Evolutionary conservation across 2,888 invertebrate species (phyloP), one percentile per base, ranked within the genome.

Genomic region (Saturnia pavonia): DNA sequence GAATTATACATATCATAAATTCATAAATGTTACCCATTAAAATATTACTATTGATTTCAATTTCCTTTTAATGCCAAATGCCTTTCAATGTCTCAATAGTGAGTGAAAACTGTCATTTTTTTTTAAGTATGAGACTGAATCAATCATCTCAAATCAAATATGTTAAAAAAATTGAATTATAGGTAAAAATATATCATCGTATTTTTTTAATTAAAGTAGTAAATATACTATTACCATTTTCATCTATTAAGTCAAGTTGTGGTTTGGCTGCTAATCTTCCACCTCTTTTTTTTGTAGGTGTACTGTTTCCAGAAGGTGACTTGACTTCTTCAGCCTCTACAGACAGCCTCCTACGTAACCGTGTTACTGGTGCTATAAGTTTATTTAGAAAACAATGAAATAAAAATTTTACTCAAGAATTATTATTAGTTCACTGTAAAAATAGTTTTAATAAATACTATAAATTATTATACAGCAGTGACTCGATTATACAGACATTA

Each of bases 231-330:
- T 65, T 87, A 93, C 93, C 85, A 86, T 91, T 88, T 84, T 93
- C 93, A 84, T 89, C 88, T 79, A 94, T 93, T 22, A 92, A 81
- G 75, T 91, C 91, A 57, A 94, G 81, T 70, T 90, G 90, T 73
- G 92, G 89, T 74, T 93, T 93, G 42, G 89, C 85, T 70, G 86
- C 84, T 54, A 88, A 80, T 75, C 87, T 83, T 12, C 85, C 85
- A 8, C 83, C 84, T 75, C 90, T 85, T 76, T 89, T 92, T 78
- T 91, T 94, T 16, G 87, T 89, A 22, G 93, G 93, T 69, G 92
- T 93, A 8, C 85, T 85, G 12, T 88, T 87, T 71, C 87, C 82
- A 34, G 85, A 80, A 3, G 92, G 91, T 25, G 89, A 88, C 63
- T 87, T 88, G 4, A 82, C 83, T 70, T 91, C 91, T 40, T 93